Conservation (phyloP, 2,113 vertebrate genomes). For the Rhea americana region DNA sequence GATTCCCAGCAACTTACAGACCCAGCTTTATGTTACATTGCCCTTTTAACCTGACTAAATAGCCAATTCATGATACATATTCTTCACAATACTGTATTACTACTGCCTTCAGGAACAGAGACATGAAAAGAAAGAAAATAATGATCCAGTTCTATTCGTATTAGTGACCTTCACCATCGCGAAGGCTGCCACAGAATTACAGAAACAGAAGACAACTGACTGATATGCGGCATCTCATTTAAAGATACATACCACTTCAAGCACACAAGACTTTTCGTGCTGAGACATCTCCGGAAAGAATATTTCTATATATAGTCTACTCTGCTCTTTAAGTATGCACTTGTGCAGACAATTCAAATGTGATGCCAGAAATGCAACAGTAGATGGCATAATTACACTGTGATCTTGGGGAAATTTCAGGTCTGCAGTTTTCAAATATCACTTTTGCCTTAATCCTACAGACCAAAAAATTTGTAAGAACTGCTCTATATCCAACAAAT, state of each 20-base stretch:
- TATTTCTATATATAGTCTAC: neutral
- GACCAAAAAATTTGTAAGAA: neutral
- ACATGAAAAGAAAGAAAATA: neutral
- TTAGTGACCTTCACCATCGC: neutral
- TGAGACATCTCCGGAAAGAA: neutral
- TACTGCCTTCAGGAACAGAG: neutral
- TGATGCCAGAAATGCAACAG: constrained; percentile 34
- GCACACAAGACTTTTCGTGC: neutral
- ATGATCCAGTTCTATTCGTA: neutral
- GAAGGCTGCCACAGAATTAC: neutral
- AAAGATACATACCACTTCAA: neutral
- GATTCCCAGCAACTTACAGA: neutral
- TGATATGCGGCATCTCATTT: neutral
- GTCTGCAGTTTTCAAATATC: neutral
- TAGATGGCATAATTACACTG: constrained; percentile 54
- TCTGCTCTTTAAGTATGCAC: neutral
- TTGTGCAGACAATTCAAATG: neutral
- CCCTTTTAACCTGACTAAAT: neutral
- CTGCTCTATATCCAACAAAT: rapidly evolving
- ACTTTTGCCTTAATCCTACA: neutral
- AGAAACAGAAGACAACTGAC: neutral
- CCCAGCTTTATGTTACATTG: neutral
- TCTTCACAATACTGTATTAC: neutral
- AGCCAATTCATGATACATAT: neutral
- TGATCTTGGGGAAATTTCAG: neutral